Percentiles rank a stretch among this genome's conserved stretches.
Conservation (phyloP, 2,113 vertebrate genomes). For the Castor canadensis region DNA sequence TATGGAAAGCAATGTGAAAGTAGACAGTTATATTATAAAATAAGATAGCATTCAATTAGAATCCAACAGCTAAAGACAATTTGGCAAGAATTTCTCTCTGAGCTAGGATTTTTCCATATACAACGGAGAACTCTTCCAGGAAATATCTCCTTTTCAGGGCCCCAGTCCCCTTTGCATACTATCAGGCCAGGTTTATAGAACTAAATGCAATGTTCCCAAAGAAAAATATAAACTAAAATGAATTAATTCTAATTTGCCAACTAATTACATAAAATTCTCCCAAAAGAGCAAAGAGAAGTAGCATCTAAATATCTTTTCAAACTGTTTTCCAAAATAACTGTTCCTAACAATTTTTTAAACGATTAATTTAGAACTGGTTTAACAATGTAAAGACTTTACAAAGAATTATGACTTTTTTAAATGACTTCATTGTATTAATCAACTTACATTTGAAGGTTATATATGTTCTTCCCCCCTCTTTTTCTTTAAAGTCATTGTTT, state of each 20-base stretch:
- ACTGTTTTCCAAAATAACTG: conserved; percentile 42
- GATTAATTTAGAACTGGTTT: conserved; percentile 30
- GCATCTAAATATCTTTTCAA: conserved; percentile 33
- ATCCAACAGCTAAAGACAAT: conserved; percentile 42
- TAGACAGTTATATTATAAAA: conserved; percentile 37
- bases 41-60: conserved; percentile 39
- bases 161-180: conserved; percentile 55
- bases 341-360: neutral
- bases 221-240: conserved; percentile 61
- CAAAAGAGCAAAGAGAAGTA: conserved; percentile 13
- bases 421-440: neutral
- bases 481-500: conserved; percentile 24
- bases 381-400: conserved; percentile 45
- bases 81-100: conserved; percentile 36
- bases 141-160: conserved; percentile 68
- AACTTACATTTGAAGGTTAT: conserved; percentile 31
- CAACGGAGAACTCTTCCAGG: conserved; percentile 13
- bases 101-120: conserved; percentile 39
- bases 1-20: neutral
- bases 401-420: too few relatives aligned
- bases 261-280: conserved; percentile 25
- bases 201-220: conserved; percentile 36
- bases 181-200: conserved; percentile 54
- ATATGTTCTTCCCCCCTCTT: neutral
- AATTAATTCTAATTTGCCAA: conserved; percentile 65